Evolutionary conservation across 2,888 invertebrate species (phyloP), one percentile per base, ranked within the genome.

Genomic region (Andrena marginata): DNA sequence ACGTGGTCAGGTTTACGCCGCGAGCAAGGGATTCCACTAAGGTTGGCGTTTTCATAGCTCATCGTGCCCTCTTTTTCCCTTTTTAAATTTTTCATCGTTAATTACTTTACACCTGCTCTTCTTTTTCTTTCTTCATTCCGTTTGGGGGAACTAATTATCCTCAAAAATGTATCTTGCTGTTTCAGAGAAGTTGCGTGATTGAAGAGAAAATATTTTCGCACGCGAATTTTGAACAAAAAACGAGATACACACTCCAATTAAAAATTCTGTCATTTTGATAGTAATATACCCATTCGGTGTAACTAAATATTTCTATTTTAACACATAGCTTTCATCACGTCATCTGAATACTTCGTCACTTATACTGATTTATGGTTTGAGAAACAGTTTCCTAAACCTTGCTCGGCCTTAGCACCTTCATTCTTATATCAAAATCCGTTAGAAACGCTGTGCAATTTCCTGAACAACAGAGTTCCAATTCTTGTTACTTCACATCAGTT

Each of bases 1-100:
- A 10, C 51, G 69, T 26, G 69, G 69, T 59, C 56, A 69, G 56
- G 69, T 69, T 42, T 59, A 42, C 42, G 35, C 56, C 56, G n/a
- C 56, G 35, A 10, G 35, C 35, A 8, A 35, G 26, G 33, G 69
- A 42, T 69, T 23, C n/a, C 35, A 56, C 56, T 10, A n/a, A 29
- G 10, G 16, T 42, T 42, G 35, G 26, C 42, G 42, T 35, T 42
- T 56, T 56, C 26, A 56, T 23, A 10, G 56, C 56, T 3, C 4
- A 0, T 26, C 20, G 8, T 23, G 23, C 13, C 0, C 26, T 56
- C 3, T 13, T 23, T 13, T 54, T 26, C 10, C 26, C 23, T 3
- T 42, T 13, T 56, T 26, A 23, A 23, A 26, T 1, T 10, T 56
- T 56, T 10, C 56, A 26, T 56, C 56, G 56, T 56, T 56, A 56